Conservation (phyloP, 2,113 vertebrate species). For the Nesogale talazaci region DNA sequence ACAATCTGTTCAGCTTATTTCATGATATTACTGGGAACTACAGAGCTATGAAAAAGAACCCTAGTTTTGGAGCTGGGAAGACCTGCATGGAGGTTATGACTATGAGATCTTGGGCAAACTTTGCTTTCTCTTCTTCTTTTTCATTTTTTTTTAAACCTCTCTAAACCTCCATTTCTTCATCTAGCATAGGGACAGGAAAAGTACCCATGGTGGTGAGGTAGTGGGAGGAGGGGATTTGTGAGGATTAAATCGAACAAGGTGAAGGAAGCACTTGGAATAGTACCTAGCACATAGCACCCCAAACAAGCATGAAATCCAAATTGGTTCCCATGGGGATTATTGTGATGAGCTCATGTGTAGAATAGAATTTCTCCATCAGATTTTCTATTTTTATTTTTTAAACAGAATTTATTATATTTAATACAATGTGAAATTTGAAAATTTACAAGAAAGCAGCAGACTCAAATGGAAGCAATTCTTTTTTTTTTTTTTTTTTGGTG, state of each 20-base stretch:
- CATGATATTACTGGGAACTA: background rate
- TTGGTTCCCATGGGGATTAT: background rate
- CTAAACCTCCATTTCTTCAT: background rate
- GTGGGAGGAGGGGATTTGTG: background rate
- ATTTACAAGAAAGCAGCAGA: constrained; percentile 89
- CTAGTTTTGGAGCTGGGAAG: constrained; percentile 22
- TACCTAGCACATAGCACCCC: background rate
- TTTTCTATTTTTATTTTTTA: constrained; percentile 78
- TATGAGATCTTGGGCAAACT: background rate
- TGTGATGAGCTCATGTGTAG: background rate
- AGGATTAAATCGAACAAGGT: background rate
- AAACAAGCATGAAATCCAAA: background rate
- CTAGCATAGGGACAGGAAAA: background rate
- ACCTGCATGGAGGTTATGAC: background rate
- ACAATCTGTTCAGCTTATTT: background rate
- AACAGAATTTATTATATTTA: constrained; percentile 90
- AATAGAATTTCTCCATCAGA: background rate
- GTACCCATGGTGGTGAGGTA: background rate
- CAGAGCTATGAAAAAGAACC: background rate
- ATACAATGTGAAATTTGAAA: constrained; percentile 90
- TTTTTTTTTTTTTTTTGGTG: too few relatives aligned
- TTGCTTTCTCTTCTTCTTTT: background rate
- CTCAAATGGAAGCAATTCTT: constrained; percentile 88
- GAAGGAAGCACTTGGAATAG: background rate
- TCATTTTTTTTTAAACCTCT: background rate